phyloP scores from a whole-genome alignment of 2,797 vertebrate genomes.

The Pelobates cultripes region DNA sequence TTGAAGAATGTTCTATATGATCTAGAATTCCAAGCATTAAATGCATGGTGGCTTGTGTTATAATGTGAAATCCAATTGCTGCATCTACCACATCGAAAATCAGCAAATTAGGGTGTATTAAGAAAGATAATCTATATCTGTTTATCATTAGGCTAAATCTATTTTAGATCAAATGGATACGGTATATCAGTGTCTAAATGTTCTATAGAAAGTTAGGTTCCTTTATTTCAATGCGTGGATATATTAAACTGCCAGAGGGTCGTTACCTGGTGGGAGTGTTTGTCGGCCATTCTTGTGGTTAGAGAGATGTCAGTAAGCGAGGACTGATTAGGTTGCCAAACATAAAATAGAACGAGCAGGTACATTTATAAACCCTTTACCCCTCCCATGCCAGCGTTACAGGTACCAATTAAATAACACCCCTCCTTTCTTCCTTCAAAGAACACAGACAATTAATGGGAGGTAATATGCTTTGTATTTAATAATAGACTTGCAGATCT shows the following conservation, averaged over 20 bases:
- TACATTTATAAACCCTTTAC: conserved; percentile 13
- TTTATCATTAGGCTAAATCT: background rate
- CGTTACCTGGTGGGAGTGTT: conserved; percentile 26
- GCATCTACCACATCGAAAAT: too few species aligned
- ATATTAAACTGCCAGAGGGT: too few species aligned
- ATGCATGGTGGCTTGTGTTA: too few species aligned
- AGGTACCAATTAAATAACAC: background rate
- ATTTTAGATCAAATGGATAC: too few species aligned
- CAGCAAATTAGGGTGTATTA: background rate
- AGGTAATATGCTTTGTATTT: background rate
- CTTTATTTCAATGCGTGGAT: too few species aligned
- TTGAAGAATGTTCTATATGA: too few species aligned
- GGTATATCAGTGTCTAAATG: too few species aligned
- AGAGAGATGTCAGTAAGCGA: conserved; percentile 3
- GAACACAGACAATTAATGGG: conserved; percentile 17
- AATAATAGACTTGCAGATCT: too few species aligned
- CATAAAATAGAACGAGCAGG: conserved; percentile 10
- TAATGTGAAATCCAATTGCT: too few species aligned
- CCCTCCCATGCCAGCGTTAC: conserved; percentile 39
- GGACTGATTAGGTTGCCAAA: background rate
- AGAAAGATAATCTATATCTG: background rate
- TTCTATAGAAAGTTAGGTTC: too few species aligned
- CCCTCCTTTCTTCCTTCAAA: conserved; percentile 21
- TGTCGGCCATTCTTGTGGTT: conserved; percentile 25
- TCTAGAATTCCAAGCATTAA: too few species aligned